Evolutionary conservation across 2,888 invertebrate genomes (phyloP), one percentile per base, ranked within the genome.

Genomic region (Noctua fimbriata): DNA sequence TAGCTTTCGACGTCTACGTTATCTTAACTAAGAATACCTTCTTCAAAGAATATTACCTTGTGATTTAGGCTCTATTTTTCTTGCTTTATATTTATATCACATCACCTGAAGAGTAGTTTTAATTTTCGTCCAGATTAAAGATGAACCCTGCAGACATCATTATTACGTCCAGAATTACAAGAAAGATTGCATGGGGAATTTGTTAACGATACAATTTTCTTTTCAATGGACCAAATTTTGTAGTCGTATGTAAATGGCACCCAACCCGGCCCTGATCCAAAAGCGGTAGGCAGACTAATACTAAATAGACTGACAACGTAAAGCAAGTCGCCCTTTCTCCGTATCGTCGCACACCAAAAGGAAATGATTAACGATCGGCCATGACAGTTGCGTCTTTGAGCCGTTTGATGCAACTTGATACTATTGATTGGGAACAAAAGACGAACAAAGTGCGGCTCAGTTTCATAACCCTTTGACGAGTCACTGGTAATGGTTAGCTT

Each of bases 301-400:
- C 67, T 28, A 81, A 81, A 82, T 70, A 85, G 69, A 69, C 81
- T 36, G 66, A 74, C 69, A 66, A 9, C 28, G 60, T 32, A n/a
- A 44, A 67, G 36, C 52, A 55, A 84, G 55, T 58, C 58, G 47
- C 69, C 75, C 75, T 66, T 75, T 75, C 72, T 55, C 73, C 82
- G 66, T 69, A 72, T 73, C 76, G 36, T 72, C 74, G 74, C 77
- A 81, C 78, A 84, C 71, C 73, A 86, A 92, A 91, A 91, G 90
- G 90, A 90, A 92, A 94, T 94, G 94, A 95, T 94, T 94, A 93
- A 95, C 92, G 94, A 94, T 74, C 87, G 82, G 84, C 90, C 84
- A 87, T 91, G 94, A 92, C 94, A 93, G 92, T 90, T 92, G 90
- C 71, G 71, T 90, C 86, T 79, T 79, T 89, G 90, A 91, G 86